Percentiles rank a stretch among this genome's conserved stretches.
These are phyloP conservation scores for Lates calcarifer DNA, from an alignment of 2,113 vertebrate species.

Conservation along the genomic window DNA sequence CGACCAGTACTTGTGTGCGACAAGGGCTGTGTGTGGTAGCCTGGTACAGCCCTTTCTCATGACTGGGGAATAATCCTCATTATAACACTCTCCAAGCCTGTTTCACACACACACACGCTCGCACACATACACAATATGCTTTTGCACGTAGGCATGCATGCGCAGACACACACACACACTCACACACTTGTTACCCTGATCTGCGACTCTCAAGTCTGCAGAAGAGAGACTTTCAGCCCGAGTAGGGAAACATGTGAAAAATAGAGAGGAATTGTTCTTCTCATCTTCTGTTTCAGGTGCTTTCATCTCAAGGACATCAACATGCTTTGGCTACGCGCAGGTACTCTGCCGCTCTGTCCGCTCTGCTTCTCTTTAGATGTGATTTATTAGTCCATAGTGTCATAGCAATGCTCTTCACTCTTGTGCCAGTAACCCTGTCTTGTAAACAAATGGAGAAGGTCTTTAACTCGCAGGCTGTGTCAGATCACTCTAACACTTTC, in stretches of 20 bases:
- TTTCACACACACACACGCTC: slow-evolving; percentile 66
- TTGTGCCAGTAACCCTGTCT: slow-evolving; percentile 19
- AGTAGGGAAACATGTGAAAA: slow-evolving; percentile 81
- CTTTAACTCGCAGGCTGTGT: not conserved
- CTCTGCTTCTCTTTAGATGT: slow-evolving; percentile 51
- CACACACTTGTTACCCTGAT: slow-evolving; percentile 55
- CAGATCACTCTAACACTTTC: slow-evolving; percentile 24
- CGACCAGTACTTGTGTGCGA: slow-evolving; percentile 84
- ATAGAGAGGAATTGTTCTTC: slow-evolving; percentile 74
- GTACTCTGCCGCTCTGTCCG: slow-evolving; percentile 74
- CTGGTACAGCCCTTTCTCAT: slow-evolving; percentile 89
- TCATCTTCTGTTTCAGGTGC: slow-evolving; percentile 79
- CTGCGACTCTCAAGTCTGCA: slow-evolving; percentile 58
- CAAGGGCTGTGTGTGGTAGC: slow-evolving; percentile 85
- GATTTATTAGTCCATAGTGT: slow-evolving; percentile 42
- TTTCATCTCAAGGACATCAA: slow-evolving; percentile 77
- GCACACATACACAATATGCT: slow-evolving; percentile 60
- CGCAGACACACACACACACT: slow-evolving; percentile 1
- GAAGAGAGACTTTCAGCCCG: slow-evolving; percentile 62
- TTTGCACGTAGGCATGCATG: slow-evolving; percentile 58
- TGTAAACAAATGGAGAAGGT: slow-evolving; percentile 22
- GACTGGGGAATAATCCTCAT: slow-evolving; percentile 87
- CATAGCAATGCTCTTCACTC: slow-evolving; percentile 23
- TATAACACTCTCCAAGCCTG: slow-evolving; percentile 73
- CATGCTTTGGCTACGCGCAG: slow-evolving; percentile 88